phyloP scores from a whole-genome alignment of 1,140 invertebrate genomes.

The Lithobius niger region DNA sequence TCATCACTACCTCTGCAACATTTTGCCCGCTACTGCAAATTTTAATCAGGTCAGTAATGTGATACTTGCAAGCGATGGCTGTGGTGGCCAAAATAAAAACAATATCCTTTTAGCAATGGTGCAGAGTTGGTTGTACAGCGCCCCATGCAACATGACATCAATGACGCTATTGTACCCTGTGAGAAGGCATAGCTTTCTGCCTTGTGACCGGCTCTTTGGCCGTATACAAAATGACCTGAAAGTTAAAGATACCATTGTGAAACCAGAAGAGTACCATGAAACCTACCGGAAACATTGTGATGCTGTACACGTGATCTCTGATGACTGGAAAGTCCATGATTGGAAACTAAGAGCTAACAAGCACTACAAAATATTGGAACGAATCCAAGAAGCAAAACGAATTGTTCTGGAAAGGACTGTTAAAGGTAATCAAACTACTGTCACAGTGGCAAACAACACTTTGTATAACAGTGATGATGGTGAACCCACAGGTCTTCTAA shows the following conservation, averaged over 20 bases:
- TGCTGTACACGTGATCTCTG: background rate
- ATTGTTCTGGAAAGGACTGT: background rate
- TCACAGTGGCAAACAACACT: background rate
- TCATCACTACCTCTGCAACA: too few species aligned
- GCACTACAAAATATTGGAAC: background rate
- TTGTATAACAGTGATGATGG: background rate
- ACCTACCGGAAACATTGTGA: slow-evolving; percentile 1
- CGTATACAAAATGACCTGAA: background rate
- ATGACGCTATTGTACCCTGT: background rate
- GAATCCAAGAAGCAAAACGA: background rate
- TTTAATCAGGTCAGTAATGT: too few species aligned
- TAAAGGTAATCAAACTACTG: background rate
- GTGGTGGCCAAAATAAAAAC: slow-evolving; percentile 13
- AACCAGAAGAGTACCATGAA: background rate
- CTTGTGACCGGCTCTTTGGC: background rate
- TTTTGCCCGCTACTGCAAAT: too few species aligned
- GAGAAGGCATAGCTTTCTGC: background rate
- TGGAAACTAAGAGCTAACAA: background rate
- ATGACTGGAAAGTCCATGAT: background rate
- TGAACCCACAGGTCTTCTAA: background rate
- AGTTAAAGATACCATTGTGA: background rate
- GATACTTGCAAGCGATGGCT: slow-evolving; percentile 4
- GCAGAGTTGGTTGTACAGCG: background rate
- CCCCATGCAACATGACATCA: background rate
- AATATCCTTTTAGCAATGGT: background rate